Percentiles rank a stretch among this genome's conserved stretches.
Evolutionary conservation across 2,888 invertebrate species (phyloP).

Genomic region (Rhagium mordax): DNA sequence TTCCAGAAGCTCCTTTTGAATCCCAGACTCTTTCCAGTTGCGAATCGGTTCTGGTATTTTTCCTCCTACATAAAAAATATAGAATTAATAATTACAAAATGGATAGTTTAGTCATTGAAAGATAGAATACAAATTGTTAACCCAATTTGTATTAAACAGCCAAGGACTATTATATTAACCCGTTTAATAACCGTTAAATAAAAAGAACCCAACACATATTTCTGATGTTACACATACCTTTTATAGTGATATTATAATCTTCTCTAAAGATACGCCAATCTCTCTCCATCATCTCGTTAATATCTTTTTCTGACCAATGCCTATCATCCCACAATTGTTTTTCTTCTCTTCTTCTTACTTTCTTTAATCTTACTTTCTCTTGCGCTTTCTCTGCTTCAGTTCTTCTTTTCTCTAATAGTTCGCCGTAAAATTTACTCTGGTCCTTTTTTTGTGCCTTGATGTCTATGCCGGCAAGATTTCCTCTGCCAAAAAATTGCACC

Average conservation of each 20-base stretch:
- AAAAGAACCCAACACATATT: too few relatives aligned
- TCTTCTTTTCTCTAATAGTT: conserved; percentile 92
- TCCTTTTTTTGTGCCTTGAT: conserved; percentile 96
- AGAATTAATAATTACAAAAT: too few relatives aligned
- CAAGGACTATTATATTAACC: too few relatives aligned
- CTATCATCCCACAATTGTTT: conserved; percentile 99
- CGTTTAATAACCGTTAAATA: too few relatives aligned
- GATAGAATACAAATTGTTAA: too few relatives aligned
- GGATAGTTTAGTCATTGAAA: too few relatives aligned
- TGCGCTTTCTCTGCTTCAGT: conserved; percentile 98
- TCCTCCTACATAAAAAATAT: conserved; percentile 78
- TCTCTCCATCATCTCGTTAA: conserved; percentile 97
- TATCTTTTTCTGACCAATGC: conserved; percentile 97
- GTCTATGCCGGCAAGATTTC: conserved; percentile 98
- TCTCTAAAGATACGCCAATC: conserved; percentile 99
- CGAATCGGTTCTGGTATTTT: conserved; percentile 97
- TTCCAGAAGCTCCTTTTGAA: conserved; percentile 92
- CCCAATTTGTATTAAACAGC: too few relatives aligned
- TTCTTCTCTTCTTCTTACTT: conserved; percentile 95
- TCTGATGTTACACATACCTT: conserved; percentile 79
- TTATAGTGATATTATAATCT: conserved; percentile 98
- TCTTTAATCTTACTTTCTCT: conserved; percentile 93
- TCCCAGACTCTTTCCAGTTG: conserved; percentile 94
- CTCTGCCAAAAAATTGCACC: conserved; percentile 97
- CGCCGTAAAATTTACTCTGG: conserved; percentile 97